These are phyloP conservation scores for Antedon mediterranea DNA, from an alignment of 53 echinoderm and acorn worm species.

Conservation along the genomic window DNA sequence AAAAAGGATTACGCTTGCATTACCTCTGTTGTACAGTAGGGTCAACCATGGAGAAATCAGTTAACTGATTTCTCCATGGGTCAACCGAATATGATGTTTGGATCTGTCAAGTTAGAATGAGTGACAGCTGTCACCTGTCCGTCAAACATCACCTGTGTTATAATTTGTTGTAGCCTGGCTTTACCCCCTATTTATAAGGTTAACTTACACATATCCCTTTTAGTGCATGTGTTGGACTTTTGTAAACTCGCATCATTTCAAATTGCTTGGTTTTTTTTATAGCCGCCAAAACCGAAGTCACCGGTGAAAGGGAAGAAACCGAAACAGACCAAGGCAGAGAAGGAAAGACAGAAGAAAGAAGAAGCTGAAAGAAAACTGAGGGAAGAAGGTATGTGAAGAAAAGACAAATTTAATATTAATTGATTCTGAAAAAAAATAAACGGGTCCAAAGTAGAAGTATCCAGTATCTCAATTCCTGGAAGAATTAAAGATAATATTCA, in stretches of 20 bases:
- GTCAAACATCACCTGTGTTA: not conserved
- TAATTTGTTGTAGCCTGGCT: not conserved
- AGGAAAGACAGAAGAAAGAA: slow-evolving; percentile 82
- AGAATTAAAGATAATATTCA: no score
- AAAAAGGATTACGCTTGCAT: not conserved
- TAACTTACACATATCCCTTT: not conserved
- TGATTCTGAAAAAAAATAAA: no score
- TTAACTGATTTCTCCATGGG: no score
- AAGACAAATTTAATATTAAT: no score
- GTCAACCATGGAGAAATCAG: no score
- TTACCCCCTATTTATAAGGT: not conserved
- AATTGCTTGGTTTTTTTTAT: not conserved
- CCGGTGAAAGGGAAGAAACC: slow-evolving; percentile 91
- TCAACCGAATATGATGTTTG: not conserved
- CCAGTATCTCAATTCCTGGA: no score
- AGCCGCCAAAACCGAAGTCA: slow-evolving; percentile 89
- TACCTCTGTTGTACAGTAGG: not conserved
- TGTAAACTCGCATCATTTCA: not conserved
- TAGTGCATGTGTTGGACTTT: not conserved
- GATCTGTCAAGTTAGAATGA: not conserved
- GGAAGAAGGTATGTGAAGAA: slow-evolving; percentile 60
- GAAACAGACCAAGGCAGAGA: slow-evolving; percentile 91
- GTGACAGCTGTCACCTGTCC: not conserved
- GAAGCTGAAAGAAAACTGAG: slow-evolving; percentile 68
- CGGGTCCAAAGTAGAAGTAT: no score